Conservation (phyloP, 2,888 invertebrate genomes). For the Pegoplata infirma region DNA sequence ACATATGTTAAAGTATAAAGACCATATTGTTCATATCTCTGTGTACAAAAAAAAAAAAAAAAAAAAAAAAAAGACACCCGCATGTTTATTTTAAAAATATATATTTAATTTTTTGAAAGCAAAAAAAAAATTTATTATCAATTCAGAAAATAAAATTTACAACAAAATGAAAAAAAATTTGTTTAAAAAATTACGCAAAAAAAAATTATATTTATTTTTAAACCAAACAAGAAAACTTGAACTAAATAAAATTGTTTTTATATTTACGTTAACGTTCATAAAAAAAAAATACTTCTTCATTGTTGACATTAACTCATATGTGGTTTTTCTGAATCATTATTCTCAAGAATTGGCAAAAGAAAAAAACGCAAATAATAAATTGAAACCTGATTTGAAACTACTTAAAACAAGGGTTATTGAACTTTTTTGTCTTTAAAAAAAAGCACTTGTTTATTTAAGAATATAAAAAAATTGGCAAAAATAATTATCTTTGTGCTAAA, state of each 20-base stretch:
- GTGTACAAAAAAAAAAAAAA: no score
- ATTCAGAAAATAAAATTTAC: slow-evolving; percentile 8
- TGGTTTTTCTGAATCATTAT: slow-evolving; percentile 22
- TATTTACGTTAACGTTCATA: slow-evolving; percentile 5
- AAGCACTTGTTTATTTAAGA: slow-evolving; percentile 9
- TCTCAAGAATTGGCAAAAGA: no score
- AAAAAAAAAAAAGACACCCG: no score
- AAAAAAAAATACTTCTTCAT: no score
- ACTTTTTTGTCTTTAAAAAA: slow-evolving; percentile 40
- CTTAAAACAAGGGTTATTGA: slow-evolving; percentile 43
- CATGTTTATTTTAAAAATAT: neutral
- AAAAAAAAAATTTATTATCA: slow-evolving; percentile 19
- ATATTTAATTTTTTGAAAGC: no score
- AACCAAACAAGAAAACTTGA: slow-evolving; percentile 25
- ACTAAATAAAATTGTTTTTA: slow-evolving; percentile 37
- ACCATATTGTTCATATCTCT: slow-evolving; percentile 5
- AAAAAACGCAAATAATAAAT: neutral
- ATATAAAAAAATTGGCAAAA: neutral
- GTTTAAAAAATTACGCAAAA: neutral
- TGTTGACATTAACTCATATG: neutral
- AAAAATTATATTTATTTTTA: slow-evolving; percentile 1
- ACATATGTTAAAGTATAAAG: slow-evolving; percentile 26
- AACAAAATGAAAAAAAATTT: neutral
- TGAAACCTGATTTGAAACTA: slow-evolving; percentile 44
- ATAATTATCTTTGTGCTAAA: neutral